A percentile compares a stretch with the other conserved stretches of the same genome.
phyloP scores from a whole-genome alignment of 2,888 invertebrate genomes.

The Biston betularia region DNA sequence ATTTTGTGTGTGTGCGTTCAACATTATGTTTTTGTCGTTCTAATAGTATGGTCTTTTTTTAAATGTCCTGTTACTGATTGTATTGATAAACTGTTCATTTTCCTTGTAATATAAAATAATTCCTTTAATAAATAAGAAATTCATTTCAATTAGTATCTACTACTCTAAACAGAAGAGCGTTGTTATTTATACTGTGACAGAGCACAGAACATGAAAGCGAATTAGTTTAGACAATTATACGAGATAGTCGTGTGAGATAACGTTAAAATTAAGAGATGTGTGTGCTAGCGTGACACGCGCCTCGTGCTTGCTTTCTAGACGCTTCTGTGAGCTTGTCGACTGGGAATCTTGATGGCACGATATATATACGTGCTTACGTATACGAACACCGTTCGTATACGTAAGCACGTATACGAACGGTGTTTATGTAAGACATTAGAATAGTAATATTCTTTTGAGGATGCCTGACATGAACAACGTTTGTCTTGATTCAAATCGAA shows the following conservation, averaged over 20 bases:
- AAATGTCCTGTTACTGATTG: too few species aligned
- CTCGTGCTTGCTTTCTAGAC: conserved; percentile 51
- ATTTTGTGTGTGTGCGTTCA: too few species aligned
- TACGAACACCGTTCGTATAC: too few species aligned
- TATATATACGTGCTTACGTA: conserved; percentile 30
- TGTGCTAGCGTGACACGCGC: conserved; percentile 62
- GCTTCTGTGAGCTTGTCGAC: conserved; percentile 44
- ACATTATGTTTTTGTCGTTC: too few species aligned
- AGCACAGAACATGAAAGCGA: conserved; percentile 50
- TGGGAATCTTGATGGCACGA: conserved; percentile 50
- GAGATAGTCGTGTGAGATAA: conserved; percentile 77
- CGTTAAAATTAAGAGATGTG: conserved; percentile 74
- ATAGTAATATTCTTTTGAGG: conserved; percentile 19
- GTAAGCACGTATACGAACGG: conserved; percentile 30
- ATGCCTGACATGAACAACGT: conserved; percentile 3
- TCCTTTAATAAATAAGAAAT: background rate
- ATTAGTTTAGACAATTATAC: conserved; percentile 70
- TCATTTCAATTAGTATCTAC: conserved; percentile 10
- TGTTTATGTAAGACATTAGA: conserved; percentile 29
- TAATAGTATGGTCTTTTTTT: too few species aligned
- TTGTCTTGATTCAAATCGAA: background rate
- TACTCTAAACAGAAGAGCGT: background rate
- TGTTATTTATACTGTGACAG: background rate
- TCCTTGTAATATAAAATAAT: too few species aligned
- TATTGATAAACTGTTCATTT: too few species aligned